Evolutionary conservation across 2,888 invertebrate species (phyloP), one percentile per base, ranked within the genome.

Genomic region (Dynastes hyllus): DNA sequence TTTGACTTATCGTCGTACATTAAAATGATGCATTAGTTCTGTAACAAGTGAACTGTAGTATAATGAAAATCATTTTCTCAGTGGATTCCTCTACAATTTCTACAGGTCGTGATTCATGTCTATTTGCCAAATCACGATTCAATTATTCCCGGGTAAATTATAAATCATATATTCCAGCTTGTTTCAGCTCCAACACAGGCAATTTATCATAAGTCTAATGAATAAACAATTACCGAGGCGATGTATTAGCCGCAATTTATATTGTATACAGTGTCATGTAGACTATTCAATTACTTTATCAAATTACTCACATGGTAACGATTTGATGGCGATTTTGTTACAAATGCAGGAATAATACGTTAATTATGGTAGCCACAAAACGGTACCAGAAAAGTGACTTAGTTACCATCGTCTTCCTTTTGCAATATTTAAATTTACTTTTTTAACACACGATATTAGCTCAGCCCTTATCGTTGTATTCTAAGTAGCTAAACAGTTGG

Each of bases 201-300:
- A 29, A 29, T 63, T 63, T 63, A 32, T 63, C 32, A 63, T 13
- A 63, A 9, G 11, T 27, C 11, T 27, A 63, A 29, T 63, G 29
- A 63, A 29, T 63, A 63, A 63, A 63, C 63, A 63, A 63, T 63
- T 63, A 27, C 63, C 22, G 5, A 63, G 6, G n/a, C 61, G 11
- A 11, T 27, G 8, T 61, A 61, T 61, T 61, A 29, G 29, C 32
- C 63, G 11, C 63, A 63, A 63, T 63, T 63, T 63, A 2, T 22
- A 29, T 9, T 22, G 6, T 22, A 61, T 9, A 29, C 11, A 63
- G n/a, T 13, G 32, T 29, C 29, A 63, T 27, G 16, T 63, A 13
- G 13, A 32, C 27, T 11, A 27, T 63, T 63, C 27, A 27, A 63
- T 63, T 29, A 63, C 63, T 32, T 22, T 27, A 8, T 11, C 9